Evolutionary conservation across 2,113 vertebrate species (phyloP).

Genomic region (Callionymus lyra): DNA sequence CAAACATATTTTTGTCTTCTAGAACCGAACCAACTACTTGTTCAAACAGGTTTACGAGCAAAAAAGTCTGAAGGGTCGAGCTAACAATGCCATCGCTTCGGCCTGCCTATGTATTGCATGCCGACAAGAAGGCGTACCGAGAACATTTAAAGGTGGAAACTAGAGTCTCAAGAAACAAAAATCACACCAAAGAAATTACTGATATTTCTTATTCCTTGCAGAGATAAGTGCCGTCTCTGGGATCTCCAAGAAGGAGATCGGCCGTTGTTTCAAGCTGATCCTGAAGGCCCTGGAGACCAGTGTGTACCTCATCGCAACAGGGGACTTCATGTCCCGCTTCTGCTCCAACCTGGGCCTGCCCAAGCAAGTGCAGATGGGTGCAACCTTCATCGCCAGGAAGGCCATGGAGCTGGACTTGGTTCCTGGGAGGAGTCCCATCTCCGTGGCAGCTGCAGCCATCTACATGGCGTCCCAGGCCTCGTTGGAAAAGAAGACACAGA

Average conservation of each 20-base stretch:
- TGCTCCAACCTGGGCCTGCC: constrained; percentile 95
- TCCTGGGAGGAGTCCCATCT: constrained; percentile 93
- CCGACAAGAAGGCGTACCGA: constrained; percentile 93
- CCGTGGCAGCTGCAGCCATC: constrained; percentile 93
- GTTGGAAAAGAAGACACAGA: constrained; percentile 95
- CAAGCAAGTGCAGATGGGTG: constrained; percentile 97
- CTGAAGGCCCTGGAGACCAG: constrained; percentile 97
- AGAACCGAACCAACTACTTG: constrained; percentile 99
- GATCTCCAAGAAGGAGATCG: constrained; percentile 98
- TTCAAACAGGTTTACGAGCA: constrained; percentile 99
- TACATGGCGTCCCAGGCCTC: constrained; percentile 99
- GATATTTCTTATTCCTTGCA: constrained; percentile 37
- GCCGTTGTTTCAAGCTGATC: constrained; percentile 96
- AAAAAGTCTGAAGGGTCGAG: constrained; percentile 95
- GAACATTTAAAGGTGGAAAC: constrained; percentile 95
- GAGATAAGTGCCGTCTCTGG: constrained; percentile 97
- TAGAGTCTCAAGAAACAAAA: no score
- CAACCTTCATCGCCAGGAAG: constrained; percentile 90
- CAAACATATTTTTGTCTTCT: constrained; percentile 5
- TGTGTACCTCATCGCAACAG: constrained; percentile 95
- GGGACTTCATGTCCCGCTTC: constrained; percentile 99
- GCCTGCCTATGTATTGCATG: constrained; percentile 98
- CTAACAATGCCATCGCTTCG: constrained; percentile 96
- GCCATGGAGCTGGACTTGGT: constrained; percentile 94
- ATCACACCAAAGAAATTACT: background rate